Base-by-base conservation (phyloP, 2,888 invertebrate genomes). In the Cosmia pyralina region DNA sequence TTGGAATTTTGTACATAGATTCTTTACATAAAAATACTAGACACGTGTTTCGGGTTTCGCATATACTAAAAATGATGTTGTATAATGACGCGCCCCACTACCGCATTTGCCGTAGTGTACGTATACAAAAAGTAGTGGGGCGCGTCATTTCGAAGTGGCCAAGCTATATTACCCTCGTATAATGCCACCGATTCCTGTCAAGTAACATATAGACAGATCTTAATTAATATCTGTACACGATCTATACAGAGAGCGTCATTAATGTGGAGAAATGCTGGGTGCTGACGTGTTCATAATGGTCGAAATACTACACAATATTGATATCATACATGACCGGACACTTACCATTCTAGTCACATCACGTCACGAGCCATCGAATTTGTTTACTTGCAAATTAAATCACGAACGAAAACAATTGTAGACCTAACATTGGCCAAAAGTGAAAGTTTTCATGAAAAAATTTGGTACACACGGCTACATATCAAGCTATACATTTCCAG, bases 191-290 rank as follows among this genome's bases (percentile, higher is more conserved):
- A 68, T 48, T 22, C 13, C 34, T 66, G 48, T 62, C 50, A 62
- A 69, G 62, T 63, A 50, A 66, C 48, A 50, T 44, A 65, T 44
- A 58, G 68, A 55, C 69, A 74, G 58, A 53, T 66, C 58, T 65
- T 65, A 66, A 44, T 46, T 17, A 78, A 62, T 74, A 55, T 69
- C 53, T 65, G 46, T 46, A 41, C 57, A 48, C 44, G 34, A 73
- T 62, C 69, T 48, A 60, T 57, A 72, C 53, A 15, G 15, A n/a
- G n/a, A 7, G 63, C 46, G 8, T 64, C 13, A 72, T 72, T 52
- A 60, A 68, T 55, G 34, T 34, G 15, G 4, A 34, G 41, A 22
- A 57, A 59, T 72, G 52, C 52, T 60, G 52, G 44, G 28, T n/a
- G 44, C 22, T 71, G 55, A 41, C 55, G 34, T 41, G 46, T 34